Base-by-base conservation (phyloP, 2,888 invertebrate species). In the Argyresthia albistria region DNA sequence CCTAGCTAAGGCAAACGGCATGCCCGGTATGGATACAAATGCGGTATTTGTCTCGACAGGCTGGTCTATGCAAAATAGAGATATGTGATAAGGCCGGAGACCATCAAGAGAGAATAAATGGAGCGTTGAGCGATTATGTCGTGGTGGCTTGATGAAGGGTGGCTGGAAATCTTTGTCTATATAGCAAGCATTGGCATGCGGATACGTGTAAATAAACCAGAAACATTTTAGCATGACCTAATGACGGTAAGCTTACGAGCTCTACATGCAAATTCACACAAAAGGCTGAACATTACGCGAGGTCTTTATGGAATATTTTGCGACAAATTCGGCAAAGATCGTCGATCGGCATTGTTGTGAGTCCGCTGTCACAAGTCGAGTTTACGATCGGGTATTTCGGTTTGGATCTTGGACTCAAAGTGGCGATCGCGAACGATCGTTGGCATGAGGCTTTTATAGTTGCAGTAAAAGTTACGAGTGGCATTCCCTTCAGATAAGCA, bases 401-500 rank as follows among this genome's bases (percentile, higher is more conserved):
- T 52, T 35, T 52, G 42, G 16, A 39, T 25, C 43, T 11, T 9
- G 11, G 50, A 35, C 35, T 43, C 35, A 51, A 43, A 43, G 51
- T 51, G 51, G 43, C 8, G 16, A 35, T 35, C 25, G 60, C 59
- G 60, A 66, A 60, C 65, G 62, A 58, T 59, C 11, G 16, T 16
- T 35, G 14, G 51, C 15, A 51, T 35, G 46, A 12, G 39, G 46
- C n/a, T 43, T 52, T 52, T 52, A 52, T 52, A 52, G 46, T 35
- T 52, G 46, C 46, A 36, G 46, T 52, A 46, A 58, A 63, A 62
- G 60, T 65, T 63, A 68, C 62, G 52, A 53, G 36, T 51, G 50
- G 50, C 50, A 36, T 52, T 50, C 60, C 61, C 57, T 61, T 65
- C 54, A 59, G 76, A 79, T 74, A 78, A 73, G 67, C 62, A 67